Base-by-base conservation (phyloP, 2,888 invertebrate species). In the Melinaea marsaeus region DNA sequence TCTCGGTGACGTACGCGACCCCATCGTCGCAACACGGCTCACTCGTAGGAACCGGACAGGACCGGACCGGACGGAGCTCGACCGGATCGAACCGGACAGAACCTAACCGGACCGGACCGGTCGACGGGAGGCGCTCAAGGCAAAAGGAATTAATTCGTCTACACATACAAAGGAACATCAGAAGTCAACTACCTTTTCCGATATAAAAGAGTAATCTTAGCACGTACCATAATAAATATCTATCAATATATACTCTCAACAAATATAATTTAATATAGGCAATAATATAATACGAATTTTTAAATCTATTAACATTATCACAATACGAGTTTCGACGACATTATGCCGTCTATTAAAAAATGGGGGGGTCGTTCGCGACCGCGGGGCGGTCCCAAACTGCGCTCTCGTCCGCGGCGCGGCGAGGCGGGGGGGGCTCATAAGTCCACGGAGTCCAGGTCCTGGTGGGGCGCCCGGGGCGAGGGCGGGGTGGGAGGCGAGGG, bases 361-460 rank as follows among this genome's bases (percentile, higher is more conserved):
- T 75, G 74, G 76, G 77, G 72, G 74, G 76, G 74, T 76, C 78
- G 79, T 77, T 80, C 73, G 79, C 75, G 76, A 78, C 72, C 61
- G 68, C 69, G 67, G 72, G 62, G 73, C 76, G 75, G 76, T 78
- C 76, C 79, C 80, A 79, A 79, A 79, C 78, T 68, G 72, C 64
- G 69, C 66, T 72, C 69, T 68, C 74, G 71, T 71, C 58, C 74
- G 48, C 58, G 55, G 32, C 34, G 9, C 62, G 56, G 13, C 22
- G 34, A 11, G 45, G 45, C 22, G 46, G 61, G 54, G 62, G 46
- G 60, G 64, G 69, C 77, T 86, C 92, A 94, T 81, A 94, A 91
- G 89, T 95, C 94, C 72, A 94, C 94, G 57, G 94, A 94, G 83
- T 94, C 94, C 78, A 94, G 91, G 86, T 94, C 94, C 88, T 95